phyloP scores from a whole-genome alignment of 2,113 vertebrate species.

The Alethe castanea region DNA sequence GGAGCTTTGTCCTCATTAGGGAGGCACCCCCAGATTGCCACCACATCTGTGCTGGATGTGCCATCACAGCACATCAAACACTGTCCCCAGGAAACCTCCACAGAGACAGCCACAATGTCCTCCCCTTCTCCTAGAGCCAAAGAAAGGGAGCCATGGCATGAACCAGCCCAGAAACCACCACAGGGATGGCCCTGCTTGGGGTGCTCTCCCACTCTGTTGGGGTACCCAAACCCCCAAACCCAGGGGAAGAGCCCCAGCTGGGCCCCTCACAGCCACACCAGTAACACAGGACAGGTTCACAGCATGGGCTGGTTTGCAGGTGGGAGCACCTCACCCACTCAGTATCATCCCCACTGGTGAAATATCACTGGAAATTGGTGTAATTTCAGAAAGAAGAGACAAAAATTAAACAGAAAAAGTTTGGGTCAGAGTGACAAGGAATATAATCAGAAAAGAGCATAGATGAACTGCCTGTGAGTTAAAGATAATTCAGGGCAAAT shows the following conservation, averaged over 20 bases:
- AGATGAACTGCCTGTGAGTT: constrained; percentile 46
- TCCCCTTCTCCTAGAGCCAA: background rate
- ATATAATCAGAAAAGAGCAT: constrained; percentile 35
- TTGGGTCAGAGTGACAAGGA: constrained; percentile 28
- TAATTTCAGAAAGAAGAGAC: background rate
- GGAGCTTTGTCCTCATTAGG: background rate
- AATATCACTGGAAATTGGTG: background rate
- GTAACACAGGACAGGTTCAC: background rate
- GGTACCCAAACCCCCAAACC: background rate
- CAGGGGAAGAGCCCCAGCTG: background rate
- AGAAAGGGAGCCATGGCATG: background rate
- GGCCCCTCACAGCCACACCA: background rate
- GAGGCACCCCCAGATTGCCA: background rate
- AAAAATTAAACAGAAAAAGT: constrained; percentile 12
- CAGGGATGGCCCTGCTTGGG: rapidly evolving
- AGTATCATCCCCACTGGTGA: background rate
- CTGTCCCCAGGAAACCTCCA: background rate
- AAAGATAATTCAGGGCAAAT: constrained; percentile 70
- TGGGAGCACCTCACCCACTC: background rate
- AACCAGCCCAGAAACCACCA: background rate
- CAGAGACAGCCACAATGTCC: rapidly evolving
- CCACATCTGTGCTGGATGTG: rapidly evolving
- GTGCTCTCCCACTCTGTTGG: rapidly evolving
- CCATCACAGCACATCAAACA: rapidly evolving
- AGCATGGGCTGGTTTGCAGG: background rate